Base-by-base conservation (phyloP, 2,113 vertebrate genomes). In the Siphamia tubifer region DNA sequence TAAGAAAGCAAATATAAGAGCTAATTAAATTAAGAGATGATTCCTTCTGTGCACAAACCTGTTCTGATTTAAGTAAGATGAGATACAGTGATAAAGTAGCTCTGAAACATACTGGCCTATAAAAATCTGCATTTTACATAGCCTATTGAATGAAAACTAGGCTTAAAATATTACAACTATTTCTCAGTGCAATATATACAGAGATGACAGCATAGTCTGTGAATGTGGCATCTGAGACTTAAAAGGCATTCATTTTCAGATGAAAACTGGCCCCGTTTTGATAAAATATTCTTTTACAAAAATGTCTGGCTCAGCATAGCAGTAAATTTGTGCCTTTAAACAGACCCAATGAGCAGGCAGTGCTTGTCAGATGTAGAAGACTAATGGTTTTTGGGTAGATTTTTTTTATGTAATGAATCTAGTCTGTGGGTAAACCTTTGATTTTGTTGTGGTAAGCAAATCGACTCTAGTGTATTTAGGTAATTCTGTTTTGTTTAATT, bases 381-480 rank as follows among this genome's bases (percentile, higher is more conserved):
- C 68, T 73, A 71, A 82, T 80, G 48, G 54, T 32, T 85, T 71
- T 67, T 75, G 32, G 55, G 61, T 45, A 35, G 58, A 77, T 52
- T 61, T 64, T 61, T 64, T 70, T 73, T 74, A 56, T 70, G 60
- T 67, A 79, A 74, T 71, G 27, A 78, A 69, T 64, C 24, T 32
- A 69, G 48, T 63, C 23, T 32, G 23, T 39, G 31, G 36, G 53
- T 53, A 54, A 61, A 48, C 48, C 20, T 24, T 61, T 43, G 38
- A 61, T 70, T 62, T 74, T 34, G 53, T 53, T 65, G 51, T 40
- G 38, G 67, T 39, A 51, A 61, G 48, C 30, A 42, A 47, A 68
- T 61, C 38, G 27, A 36, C 68, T 71, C 54, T 57, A 56, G 3
- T 15, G 61, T 65, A 68, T 62, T 40, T 30, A 70, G 58, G 53